phyloP scores from a whole-genome alignment of 2,113 vertebrate species.

The Lichenostomus cassidix region DNA sequence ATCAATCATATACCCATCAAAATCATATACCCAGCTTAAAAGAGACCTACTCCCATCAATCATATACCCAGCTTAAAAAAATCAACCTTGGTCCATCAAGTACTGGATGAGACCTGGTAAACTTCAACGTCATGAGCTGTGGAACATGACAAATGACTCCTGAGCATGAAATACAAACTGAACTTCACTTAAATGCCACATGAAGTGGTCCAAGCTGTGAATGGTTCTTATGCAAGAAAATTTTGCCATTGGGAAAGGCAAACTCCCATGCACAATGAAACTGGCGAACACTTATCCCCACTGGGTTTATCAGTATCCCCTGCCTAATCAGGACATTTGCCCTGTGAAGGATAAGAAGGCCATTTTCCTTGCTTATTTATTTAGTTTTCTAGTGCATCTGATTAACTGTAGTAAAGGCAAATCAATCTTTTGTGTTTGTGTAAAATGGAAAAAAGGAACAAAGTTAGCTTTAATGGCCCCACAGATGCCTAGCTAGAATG shows the following conservation, averaged over 20 bases:
- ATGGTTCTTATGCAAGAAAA: slow-evolving; percentile 3
- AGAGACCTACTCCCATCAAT: not conserved
- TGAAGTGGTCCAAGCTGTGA: not conserved
- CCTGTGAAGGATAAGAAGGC: slow-evolving; percentile 31
- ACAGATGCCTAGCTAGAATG: slow-evolving; percentile 67
- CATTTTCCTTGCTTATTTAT: slow-evolving; percentile 45
- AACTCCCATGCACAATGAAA: not conserved
- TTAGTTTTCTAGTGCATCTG: slow-evolving; percentile 13
- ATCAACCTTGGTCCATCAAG: not conserved
- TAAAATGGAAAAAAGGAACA: slow-evolving; percentile 50
- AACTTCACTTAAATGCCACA: slow-evolving; percentile 12
- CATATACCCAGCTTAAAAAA: not conserved
- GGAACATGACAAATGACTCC: not conserved
- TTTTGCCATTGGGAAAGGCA: not conserved
- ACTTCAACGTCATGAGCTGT: not conserved
- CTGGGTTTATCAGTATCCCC: slow-evolving; percentile 29
- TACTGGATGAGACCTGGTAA: not conserved
- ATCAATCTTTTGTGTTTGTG: slow-evolving; percentile 44
- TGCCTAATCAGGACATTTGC: slow-evolving; percentile 45
- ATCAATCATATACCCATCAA: not conserved
- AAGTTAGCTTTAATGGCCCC: slow-evolving; percentile 61
- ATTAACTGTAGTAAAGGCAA: slow-evolving; percentile 46
- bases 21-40: not conserved
- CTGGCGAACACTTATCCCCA: slow-evolving; percentile 17
- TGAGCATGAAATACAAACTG: not conserved